Conservation (phyloP, 2,888 invertebrate genomes). For the Brachyopa scutellaris region DNA sequence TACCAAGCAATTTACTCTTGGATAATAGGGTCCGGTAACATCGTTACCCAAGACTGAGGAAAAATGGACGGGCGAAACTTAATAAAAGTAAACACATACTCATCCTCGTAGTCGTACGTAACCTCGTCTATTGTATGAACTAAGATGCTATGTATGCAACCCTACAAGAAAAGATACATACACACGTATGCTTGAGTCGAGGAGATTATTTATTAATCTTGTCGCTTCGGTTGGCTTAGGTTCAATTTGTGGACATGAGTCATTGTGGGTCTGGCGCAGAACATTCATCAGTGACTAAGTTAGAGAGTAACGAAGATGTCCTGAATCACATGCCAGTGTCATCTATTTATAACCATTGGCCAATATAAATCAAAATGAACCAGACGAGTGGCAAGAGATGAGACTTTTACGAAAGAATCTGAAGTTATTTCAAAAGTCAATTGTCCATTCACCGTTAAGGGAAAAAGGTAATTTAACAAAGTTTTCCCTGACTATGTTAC, state of each 20-base stretch:
- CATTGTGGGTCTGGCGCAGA: constrained; percentile 8
- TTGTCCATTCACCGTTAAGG: neutral
- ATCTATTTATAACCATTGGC: neutral
- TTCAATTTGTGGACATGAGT: constrained; percentile 44
- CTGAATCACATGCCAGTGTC: constrained; percentile 10
- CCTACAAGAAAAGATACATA: too few relatives aligned
- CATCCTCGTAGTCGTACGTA: too few relatives aligned
- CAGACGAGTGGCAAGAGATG: neutral
- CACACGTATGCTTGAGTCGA: too few relatives aligned
- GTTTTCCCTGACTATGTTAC: too few relatives aligned
- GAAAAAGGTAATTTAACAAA: neutral
- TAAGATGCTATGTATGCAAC: constrained; percentile 26
- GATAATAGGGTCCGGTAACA: constrained; percentile 69
- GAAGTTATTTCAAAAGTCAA: neutral
- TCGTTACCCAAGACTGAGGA: constrained; percentile 39
- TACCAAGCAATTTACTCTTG: constrained; percentile 75
- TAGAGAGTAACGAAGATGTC: neutral
- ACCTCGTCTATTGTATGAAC: neutral
- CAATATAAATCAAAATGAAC: constrained; percentile 45
- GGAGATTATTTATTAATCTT: constrained; percentile 57
- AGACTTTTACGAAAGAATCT: neutral
- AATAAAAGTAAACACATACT: constrained; percentile 31
- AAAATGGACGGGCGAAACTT: constrained; percentile 16
- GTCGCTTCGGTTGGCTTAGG: constrained; percentile 35
- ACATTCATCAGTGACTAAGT: constrained; percentile 31